A percentile compares a stretch with the other conserved stretches of the same genome.
phyloP scores from a whole-genome alignment of 64 coral and sea anemone species.

The Pocillopora verrucosa region DNA sequence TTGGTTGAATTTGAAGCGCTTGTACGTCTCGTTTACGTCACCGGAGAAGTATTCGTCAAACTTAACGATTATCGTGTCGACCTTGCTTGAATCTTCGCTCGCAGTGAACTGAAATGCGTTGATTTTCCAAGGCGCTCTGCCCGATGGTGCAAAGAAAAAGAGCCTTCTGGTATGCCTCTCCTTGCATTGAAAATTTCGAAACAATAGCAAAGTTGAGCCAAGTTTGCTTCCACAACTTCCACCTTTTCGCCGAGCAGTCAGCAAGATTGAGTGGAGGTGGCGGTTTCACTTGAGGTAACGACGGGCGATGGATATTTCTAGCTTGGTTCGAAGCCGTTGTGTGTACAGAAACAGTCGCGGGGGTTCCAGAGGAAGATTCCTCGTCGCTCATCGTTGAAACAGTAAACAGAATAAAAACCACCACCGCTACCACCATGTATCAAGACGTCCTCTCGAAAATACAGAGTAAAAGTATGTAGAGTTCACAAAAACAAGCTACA shows the following conservation, averaged over 20 bases:
- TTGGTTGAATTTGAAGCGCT: constrained; percentile 57
- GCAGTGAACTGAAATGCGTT: constrained; percentile 24
- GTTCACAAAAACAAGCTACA: no score
- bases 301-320: no score
- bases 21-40: constrained; percentile 45
- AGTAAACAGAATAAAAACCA: no score
- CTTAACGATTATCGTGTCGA: constrained; percentile 44
- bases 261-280: constrained; percentile 11
- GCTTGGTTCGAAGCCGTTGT: no score
- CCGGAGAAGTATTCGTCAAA: constrained; percentile 40
- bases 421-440: no score
- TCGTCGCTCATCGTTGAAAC: no score
- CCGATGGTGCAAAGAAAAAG: constrained; percentile 51
- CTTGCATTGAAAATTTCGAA: no score
- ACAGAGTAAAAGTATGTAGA: no score
- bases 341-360: no score
- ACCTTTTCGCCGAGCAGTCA: constrained; percentile 16
- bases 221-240: constrained; percentile 45
- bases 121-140: background rate
- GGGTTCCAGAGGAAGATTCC: no score
- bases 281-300: constrained; percentile 30
- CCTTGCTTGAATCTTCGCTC: constrained; percentile 12
- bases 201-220: constrained; percentile 40
- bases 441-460: no score
- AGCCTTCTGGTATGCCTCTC: constrained; percentile 46